phyloP scores from a whole-genome alignment of 2,797 vertebrate species.

The Pantherophis vulpinus region DNA sequence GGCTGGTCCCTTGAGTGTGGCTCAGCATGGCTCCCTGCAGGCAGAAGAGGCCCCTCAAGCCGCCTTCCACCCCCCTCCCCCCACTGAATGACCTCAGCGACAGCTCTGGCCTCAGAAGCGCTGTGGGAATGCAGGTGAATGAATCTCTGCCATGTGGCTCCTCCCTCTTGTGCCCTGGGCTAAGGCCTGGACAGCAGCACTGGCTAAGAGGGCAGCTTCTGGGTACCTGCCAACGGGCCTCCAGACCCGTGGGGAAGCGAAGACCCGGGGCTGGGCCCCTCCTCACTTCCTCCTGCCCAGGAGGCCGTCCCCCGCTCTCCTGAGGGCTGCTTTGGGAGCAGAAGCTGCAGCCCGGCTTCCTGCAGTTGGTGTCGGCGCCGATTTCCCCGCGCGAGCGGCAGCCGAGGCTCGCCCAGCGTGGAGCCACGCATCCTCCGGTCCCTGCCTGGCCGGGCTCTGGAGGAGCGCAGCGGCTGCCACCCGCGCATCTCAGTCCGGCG shows the following conservation, averaged over 20 bases:
- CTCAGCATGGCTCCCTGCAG: neutral
- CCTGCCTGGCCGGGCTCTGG: neutral
- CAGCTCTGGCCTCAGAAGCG: neutral
- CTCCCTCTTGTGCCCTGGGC: neutral
- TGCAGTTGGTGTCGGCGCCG: neutral
- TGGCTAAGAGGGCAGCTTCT: neutral
- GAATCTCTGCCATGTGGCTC: neutral
- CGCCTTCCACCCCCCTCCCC: too few relatives aligned
- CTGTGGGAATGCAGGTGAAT: neutral
- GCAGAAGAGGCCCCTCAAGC: neutral
- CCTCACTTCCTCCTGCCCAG: neutral
- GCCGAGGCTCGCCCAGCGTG: neutral
- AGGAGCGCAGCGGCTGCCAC: neutral
- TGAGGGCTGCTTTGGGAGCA: neutral
- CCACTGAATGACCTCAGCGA: neutral
- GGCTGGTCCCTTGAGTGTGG: neutral
- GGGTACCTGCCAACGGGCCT: neutral
- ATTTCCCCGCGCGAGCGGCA: neutral
- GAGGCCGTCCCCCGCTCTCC: neutral
- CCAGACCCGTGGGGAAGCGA: neutral
- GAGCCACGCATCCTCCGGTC: neutral
- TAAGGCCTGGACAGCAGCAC: neutral
- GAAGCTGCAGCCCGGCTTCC: neutral
- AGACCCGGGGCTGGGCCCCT: neutral
- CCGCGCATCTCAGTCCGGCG: neutral